A percentile compares a stretch with the other conserved stretches of the same genome.
These are phyloP conservation scores for Solenopsis fugax DNA, from an alignment of 1,140 invertebrate species.

Conservation along the genomic window DNA sequence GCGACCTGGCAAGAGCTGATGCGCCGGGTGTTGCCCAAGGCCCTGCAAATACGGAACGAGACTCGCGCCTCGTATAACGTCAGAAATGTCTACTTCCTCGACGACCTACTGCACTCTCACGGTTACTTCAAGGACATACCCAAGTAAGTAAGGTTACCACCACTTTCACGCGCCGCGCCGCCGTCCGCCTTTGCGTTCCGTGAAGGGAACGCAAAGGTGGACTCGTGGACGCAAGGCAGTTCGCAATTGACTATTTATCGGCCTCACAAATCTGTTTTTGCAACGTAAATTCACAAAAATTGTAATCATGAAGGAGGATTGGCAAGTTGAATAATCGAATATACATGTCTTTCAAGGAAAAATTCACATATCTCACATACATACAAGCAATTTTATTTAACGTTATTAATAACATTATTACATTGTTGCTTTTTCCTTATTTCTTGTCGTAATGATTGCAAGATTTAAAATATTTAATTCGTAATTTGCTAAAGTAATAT, in stretches of 20 bases:
- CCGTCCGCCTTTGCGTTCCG: constrained; percentile 15
- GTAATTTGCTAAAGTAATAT: background rate
- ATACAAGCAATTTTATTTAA: background rate
- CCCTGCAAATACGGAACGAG: constrained; percentile 90
- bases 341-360: background rate
- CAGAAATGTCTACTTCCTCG: constrained; percentile 97
- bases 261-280: constrained; percentile 28
- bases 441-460: background rate
- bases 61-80: constrained; percentile 96
- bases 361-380: background rate
- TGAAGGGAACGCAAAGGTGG: constrained; percentile 40
- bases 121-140: constrained; percentile 94
- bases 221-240: no score
- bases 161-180: constrained; percentile 58
- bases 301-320: background rate
- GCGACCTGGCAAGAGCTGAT: constrained; percentile 93
- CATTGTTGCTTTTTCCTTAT: background rate
- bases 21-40: constrained; percentile 90
- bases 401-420: background rate
- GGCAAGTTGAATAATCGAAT: background rate
- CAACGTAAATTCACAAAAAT: constrained; percentile 1
- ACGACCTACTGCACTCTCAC: constrained; percentile 94
- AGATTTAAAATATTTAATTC: background rate
- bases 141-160: constrained; percentile 82
- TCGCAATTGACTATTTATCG: no score